A percentile compares a stretch with the other conserved stretches of the same genome.
phyloP scores from a whole-genome alignment of 1,140 invertebrate species.

The Acyrthosiphon pisum region DNA sequence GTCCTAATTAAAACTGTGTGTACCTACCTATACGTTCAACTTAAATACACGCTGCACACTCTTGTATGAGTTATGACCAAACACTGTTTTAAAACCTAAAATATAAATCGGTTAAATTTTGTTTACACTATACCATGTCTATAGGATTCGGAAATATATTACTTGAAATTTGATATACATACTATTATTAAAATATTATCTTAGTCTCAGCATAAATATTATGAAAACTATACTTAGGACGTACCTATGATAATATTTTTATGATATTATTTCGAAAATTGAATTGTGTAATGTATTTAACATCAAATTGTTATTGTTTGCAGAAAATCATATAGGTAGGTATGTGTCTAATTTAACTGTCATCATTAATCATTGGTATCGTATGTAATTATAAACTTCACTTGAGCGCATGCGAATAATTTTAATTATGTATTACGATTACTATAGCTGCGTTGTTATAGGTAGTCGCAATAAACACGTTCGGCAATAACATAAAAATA shows the following conservation, averaged over 20 bases:
- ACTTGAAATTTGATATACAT: background rate
- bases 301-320: background rate
- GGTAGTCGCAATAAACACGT: background rate
- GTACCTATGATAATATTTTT: background rate
- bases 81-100: background rate
- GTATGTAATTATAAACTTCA: slow-evolving; percentile 13
- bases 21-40: background rate
- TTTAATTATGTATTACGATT: slow-evolving; percentile 12
- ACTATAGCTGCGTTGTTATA: background rate
- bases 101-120: background rate
- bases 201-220: background rate
- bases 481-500: background rate
- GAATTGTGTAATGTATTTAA: background rate
- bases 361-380: slow-evolving; percentile 14
- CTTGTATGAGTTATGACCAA: background rate
- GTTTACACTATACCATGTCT: background rate
- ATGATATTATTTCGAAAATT: background rate
- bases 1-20: background rate
- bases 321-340: background rate
- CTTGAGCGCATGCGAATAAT: background rate
- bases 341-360: slow-evolving; percentile 14
- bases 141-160: background rate
- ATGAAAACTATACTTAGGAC: background rate
- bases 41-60: background rate
- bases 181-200: background rate